Evolutionary conservation across 2,888 invertebrate genomes (phyloP).

Genomic region (Lochmaea capreae): DNA sequence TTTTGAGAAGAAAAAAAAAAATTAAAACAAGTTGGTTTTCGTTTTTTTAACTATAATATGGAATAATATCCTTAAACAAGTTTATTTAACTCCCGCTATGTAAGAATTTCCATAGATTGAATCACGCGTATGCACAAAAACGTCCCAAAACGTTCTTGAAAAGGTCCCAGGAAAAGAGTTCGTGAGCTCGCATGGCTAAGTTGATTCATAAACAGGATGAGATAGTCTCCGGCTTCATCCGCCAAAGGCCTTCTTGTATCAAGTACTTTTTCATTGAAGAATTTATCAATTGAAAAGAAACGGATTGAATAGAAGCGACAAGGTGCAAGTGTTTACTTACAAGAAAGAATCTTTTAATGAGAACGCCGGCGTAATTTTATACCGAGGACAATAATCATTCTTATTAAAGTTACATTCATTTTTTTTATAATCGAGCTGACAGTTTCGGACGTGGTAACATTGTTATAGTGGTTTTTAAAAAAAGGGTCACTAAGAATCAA

Average conservation of each 20-base stretch:
- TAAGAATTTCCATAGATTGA: slow-evolving; percentile 52
- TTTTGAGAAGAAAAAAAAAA: no score
- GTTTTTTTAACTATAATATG: no score
- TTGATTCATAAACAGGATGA: slow-evolving; percentile 60
- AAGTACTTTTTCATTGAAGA: slow-evolving; percentile 31
- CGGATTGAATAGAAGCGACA: slow-evolving; percentile 18
- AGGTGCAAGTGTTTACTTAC: slow-evolving; percentile 38
- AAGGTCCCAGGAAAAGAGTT: slow-evolving; percentile 49
- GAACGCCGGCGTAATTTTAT: background rate
- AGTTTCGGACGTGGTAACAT: no score
- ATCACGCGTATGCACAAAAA: slow-evolving; percentile 55
- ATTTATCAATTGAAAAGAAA: slow-evolving; percentile 19
- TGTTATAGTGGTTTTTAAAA: no score
- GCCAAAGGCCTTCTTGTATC: slow-evolving; percentile 23
- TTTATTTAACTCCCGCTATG: slow-evolving; percentile 11
- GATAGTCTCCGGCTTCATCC: slow-evolving; percentile 48
- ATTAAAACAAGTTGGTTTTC: no score
- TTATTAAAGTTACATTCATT: no score
- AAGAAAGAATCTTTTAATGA: slow-evolving; percentile 16
- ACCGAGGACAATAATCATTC: background rate
- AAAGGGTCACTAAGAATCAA: no score
- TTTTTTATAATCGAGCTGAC: no score
- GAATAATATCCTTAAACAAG: background rate
- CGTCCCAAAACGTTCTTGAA: slow-evolving; percentile 36
- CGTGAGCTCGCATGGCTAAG: slow-evolving; percentile 59